These are phyloP conservation scores for Montipora foliosa DNA, from an alignment of 64 coral and sea anemone species.

Conservation along the genomic window DNA sequence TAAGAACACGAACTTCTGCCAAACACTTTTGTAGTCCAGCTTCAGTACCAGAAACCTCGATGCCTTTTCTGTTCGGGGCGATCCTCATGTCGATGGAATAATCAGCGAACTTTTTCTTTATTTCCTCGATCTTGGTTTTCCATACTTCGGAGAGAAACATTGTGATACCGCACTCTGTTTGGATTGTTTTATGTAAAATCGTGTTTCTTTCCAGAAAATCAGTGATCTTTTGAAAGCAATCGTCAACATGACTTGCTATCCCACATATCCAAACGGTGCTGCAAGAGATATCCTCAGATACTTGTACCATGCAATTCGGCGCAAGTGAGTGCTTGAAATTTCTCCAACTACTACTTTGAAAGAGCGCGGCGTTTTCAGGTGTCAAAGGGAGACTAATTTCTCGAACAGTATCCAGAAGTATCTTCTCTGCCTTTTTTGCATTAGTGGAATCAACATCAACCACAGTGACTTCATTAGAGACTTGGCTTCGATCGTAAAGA, in stretches of 20 bases:
- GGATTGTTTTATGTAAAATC: no score
- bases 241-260: background rate
- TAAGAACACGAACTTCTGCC: background rate
- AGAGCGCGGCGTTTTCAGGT: constrained; percentile 23
- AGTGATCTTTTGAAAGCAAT: no score
- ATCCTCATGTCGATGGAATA: constrained; percentile 21
- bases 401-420: constrained; percentile 24
- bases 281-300: constrained; percentile 15
- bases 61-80: background rate
- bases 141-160: constrained; percentile 49
- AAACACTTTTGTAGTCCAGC: constrained; percentile 19
- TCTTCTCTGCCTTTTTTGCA: constrained; percentile 8
- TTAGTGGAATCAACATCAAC: constrained; percentile 36
- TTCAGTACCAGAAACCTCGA: constrained; percentile 27
- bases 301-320: background rate
- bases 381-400: constrained; percentile 52
- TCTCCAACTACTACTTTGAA: constrained; percentile 39
- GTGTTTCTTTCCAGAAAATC: no score
- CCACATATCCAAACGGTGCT: constrained; percentile 57
- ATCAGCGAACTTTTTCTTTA: constrained; percentile 4
- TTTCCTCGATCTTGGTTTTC: constrained; percentile 17
- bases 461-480: constrained; percentile 43
- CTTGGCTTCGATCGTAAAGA: constrained; percentile 26
- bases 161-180: constrained; percentile 4
- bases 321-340: background rate